Percentiles rank a stretch among this genome's conserved stretches.
Evolutionary conservation across 2,113 vertebrate species (phyloP).

Genomic region (Odocoileus hemionus): DNA sequence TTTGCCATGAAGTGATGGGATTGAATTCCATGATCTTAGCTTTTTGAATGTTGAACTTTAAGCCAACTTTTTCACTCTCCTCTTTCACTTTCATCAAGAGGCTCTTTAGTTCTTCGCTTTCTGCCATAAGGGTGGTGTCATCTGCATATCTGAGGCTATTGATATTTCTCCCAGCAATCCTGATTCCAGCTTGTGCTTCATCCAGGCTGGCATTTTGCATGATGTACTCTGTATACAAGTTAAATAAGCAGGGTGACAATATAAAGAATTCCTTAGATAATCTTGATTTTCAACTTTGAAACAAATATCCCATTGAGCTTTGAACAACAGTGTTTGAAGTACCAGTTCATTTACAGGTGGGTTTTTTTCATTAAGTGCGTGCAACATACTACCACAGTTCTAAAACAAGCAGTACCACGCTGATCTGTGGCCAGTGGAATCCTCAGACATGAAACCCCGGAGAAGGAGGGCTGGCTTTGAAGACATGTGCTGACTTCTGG

Average conservation of each 20-base stretch:
- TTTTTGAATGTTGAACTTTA: background rate
- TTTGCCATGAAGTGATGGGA: background rate
- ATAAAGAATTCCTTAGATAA: background rate
- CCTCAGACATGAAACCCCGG: background rate
- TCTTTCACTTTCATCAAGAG: background rate
- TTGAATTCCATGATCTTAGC: background rate
- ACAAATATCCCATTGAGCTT: background rate
- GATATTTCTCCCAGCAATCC: background rate
- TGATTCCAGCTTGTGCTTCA: background rate
- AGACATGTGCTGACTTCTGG: background rate
- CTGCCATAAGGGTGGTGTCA: background rate
- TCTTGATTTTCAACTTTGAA: background rate
- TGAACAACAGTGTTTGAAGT: background rate
- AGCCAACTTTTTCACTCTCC: background rate
- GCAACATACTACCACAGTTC: too few species aligned
- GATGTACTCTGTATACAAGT: background rate
- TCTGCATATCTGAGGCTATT: background rate
- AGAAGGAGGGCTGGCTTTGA: background rate
- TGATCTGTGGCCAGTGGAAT: background rate
- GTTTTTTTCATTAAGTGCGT: fast-evolving
- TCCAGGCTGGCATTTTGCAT: background rate
- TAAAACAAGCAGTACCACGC: background rate
- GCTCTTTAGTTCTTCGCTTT: background rate
- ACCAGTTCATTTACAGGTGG: fast-evolving
- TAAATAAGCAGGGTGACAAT: background rate